A percentile compares a stretch with the other conserved stretches of the same genome.
Evolutionary conservation across 2,797 vertebrate species (phyloP).

Genomic region (Vespertilio murinus): DNA sequence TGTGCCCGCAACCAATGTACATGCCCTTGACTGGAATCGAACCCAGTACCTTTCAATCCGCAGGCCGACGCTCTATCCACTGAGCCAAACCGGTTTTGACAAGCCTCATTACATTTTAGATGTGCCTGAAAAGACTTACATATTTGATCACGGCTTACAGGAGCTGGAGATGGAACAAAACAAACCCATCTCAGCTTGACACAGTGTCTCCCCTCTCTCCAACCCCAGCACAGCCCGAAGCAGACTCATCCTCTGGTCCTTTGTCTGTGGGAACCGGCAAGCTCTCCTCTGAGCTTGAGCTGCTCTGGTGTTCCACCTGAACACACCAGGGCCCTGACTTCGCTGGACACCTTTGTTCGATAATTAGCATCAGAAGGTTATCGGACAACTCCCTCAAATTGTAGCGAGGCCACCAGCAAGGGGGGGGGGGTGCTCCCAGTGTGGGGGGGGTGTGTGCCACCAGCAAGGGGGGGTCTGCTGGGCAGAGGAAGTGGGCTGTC

Average conservation of each 20-base stretch:
- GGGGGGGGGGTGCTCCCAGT: too few species aligned
- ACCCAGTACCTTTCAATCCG: too few species aligned
- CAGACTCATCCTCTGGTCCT: background rate
- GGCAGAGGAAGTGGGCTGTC: background rate
- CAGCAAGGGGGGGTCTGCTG: rapidly evolving
- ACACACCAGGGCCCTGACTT: rapidly evolving
- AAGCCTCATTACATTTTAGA: background rate
- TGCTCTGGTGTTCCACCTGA: background rate
- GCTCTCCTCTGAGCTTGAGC: too few species aligned
- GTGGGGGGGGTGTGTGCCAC: too few species aligned
- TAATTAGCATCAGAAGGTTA: background rate
- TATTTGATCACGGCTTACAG: background rate
- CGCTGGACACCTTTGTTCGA: background rate
- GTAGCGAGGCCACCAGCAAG: too few species aligned
- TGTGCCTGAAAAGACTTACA: background rate
- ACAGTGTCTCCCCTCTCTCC: background rate
- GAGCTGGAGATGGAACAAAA: background rate
- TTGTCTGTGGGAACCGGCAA: background rate
- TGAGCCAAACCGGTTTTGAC: too few species aligned
- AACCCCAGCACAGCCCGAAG: background rate
- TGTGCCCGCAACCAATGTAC: too few species aligned
- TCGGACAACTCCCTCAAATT: background rate
- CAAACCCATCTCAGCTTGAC: background rate
- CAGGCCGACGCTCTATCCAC: too few species aligned
- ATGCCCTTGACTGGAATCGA: too few species aligned